Conservation (phyloP, 1,140 invertebrate species). For the Saccostrea cuccullata region DNA sequence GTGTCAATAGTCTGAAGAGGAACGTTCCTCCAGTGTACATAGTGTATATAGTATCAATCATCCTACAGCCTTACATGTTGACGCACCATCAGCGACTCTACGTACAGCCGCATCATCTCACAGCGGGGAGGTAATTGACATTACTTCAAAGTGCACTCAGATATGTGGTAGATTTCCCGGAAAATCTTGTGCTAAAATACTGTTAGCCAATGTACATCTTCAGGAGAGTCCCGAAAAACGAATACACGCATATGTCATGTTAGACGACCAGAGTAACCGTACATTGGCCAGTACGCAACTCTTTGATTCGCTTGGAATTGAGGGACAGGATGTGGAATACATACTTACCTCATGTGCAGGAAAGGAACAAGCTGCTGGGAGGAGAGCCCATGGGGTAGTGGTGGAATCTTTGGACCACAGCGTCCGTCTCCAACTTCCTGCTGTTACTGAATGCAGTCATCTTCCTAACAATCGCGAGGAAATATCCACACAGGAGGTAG, state of each 20-base stretch:
- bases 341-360: slow-evolving; percentile 40
- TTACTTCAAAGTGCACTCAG: slow-evolving; percentile 54
- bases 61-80: too few relatives aligned
- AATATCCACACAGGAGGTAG: slow-evolving; percentile 53
- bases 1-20: too few relatives aligned
- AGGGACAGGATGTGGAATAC: slow-evolving; percentile 9
- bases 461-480: slow-evolving; percentile 43
- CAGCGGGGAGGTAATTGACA: slow-evolving; percentile 3
- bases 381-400: neutral
- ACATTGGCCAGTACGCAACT: slow-evolving; percentile 39
- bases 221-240: too few relatives aligned
- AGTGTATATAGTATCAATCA: too few relatives aligned
- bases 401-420: slow-evolving; percentile 46
- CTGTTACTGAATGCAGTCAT: slow-evolving; percentile 41
- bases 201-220: too few relatives aligned
- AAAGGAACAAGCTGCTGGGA: neutral
- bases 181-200: slow-evolving; percentile 59
- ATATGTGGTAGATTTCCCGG: slow-evolving; percentile 49
- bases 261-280: slow-evolving; percentile 56
- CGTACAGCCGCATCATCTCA: too few relatives aligned
- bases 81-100: too few relatives aligned
- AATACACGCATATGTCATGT: slow-evolving; percentile 48
- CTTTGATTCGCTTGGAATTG: too few relatives aligned
- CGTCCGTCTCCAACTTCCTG: too few relatives aligned
- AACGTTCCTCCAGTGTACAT: too few relatives aligned